Conservation (phyloP, 1,140 invertebrate genomes). For the Drosophila pallidifrons region DNA sequence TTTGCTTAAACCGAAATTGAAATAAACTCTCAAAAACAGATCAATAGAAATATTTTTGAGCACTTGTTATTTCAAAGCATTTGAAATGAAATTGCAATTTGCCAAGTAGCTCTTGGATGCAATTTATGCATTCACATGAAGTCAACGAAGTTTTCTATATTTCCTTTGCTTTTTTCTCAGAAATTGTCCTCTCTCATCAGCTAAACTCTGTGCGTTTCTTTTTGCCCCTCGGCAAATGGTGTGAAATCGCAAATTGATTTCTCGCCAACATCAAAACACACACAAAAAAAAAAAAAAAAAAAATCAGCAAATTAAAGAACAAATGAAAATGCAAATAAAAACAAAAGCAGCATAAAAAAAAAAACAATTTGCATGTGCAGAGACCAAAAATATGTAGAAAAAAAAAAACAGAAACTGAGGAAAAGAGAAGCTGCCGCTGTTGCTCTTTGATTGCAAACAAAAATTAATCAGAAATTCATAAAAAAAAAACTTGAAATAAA, state of each 20-base stretch:
- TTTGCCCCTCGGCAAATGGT: constrained; percentile 10
- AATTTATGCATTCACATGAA: too few species aligned
- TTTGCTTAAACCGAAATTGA: too few species aligned
- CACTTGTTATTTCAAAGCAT: too few species aligned
- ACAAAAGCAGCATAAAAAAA: background rate
- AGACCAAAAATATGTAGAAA: constrained; percentile 11
- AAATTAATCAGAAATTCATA: constrained; percentile 62
- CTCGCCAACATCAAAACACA: constrained; percentile 13
- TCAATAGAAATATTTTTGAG: too few species aligned
- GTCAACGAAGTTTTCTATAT: too few species aligned
- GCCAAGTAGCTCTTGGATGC: too few species aligned
- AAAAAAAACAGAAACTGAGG: background rate
- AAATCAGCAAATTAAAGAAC: constrained; percentile 1
- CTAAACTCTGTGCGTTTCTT: background rate
- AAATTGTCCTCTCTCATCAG: background rate
- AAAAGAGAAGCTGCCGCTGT: background rate
- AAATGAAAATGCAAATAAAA: constrained; percentile 13
- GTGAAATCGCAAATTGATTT: constrained; percentile 28
- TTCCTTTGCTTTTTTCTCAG: too few species aligned
- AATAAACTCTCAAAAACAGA: too few species aligned
- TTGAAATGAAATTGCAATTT: too few species aligned
- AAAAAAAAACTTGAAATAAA: background rate
- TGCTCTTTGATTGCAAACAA: constrained; percentile 23
- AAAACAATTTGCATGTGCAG: constrained; percentile 15
- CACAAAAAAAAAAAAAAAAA: constrained; percentile 11